A percentile compares a stretch with the other conserved stretches of the same genome.
Evolutionary conservation across 2,797 vertebrate species (phyloP).

Genomic region (Silurus lanzhouensis): DNA sequence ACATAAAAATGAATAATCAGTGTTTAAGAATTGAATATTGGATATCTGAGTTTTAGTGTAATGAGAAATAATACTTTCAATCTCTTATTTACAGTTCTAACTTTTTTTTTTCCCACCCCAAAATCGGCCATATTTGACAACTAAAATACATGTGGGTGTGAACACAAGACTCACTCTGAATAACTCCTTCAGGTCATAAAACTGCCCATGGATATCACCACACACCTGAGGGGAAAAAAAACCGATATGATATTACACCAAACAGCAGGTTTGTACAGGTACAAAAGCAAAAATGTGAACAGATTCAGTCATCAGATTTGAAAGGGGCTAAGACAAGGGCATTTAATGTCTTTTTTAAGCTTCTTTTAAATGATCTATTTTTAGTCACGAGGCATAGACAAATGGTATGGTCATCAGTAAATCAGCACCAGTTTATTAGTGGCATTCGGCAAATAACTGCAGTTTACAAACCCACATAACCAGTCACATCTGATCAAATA

Average conservation of each 20-base stretch:
- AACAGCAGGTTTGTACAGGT: not conserved
- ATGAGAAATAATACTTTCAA: not conserved
- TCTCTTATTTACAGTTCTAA: not conserved
- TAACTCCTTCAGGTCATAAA: constrained; percentile 94
- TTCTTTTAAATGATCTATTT: not conserved
- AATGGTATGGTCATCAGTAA: not conserved
- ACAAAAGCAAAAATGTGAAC: not conserved
- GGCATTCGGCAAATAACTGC: not conserved
- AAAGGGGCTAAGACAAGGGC: too few species aligned
- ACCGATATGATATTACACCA: not conserved
- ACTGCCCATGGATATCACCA: constrained; percentile 93
- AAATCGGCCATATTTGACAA: not conserved
- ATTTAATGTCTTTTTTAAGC: not conserved
- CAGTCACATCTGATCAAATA: not conserved
- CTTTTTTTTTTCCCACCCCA: too few species aligned
- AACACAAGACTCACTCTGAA: constrained; percentile 84
- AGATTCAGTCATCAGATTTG: not conserved
- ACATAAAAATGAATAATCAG: not conserved
- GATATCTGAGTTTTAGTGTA: not conserved
- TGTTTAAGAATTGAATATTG: not conserved
- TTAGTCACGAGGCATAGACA: not conserved
- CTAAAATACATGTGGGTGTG: not conserved
- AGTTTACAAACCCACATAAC: not conserved
- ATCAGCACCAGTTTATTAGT: not conserved
- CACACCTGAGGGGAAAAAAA: constrained; percentile 80